phyloP scores from a whole-genome alignment of 1,140 invertebrate species.

The Coenobita brevimanus region DNA sequence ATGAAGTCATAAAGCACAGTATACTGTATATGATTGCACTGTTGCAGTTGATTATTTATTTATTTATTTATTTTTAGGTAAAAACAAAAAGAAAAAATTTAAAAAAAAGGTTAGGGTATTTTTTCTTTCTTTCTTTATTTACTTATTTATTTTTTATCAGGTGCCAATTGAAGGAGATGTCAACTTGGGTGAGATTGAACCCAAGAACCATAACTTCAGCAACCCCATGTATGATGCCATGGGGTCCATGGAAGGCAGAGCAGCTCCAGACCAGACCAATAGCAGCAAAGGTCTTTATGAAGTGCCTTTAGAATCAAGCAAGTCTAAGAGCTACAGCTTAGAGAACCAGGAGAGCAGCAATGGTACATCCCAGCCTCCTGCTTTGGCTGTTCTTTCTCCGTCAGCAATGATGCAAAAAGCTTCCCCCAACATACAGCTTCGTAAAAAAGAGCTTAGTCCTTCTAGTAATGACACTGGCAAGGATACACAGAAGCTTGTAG shows the following conservation, averaged over 20 bases:
- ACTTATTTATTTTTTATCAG: slow-evolving; percentile 71
- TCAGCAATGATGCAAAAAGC: slow-evolving; percentile 85
- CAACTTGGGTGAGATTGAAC: slow-evolving; percentile 81
- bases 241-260: slow-evolving; percentile 67
- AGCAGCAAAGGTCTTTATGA: slow-evolving; percentile 73
- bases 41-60: background rate
- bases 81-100: background rate
- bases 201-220: slow-evolving; percentile 88
- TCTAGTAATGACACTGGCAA: slow-evolving; percentile 89
- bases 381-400: slow-evolving; percentile 81
- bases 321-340: slow-evolving; percentile 73
- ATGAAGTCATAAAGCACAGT: too few species aligned
- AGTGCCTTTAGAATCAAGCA: slow-evolving; percentile 86
- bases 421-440: slow-evolving; percentile 82
- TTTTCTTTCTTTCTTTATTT: slow-evolving; percentile 13
- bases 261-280: slow-evolving; percentile 31
- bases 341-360: slow-evolving; percentile 78
- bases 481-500: slow-evolving; percentile 91
- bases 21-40: background rate
- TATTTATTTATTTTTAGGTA: background rate
- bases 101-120: slow-evolving; percentile 18
- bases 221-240: slow-evolving; percentile 96
- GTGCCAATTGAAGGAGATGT: slow-evolving; percentile 84
- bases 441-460: slow-evolving; percentile 87
- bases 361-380: slow-evolving; percentile 73